Evolutionary conservation across 1,140 invertebrate species (phyloP).

Genomic region (Aphelenchoides fujianensis): DNA sequence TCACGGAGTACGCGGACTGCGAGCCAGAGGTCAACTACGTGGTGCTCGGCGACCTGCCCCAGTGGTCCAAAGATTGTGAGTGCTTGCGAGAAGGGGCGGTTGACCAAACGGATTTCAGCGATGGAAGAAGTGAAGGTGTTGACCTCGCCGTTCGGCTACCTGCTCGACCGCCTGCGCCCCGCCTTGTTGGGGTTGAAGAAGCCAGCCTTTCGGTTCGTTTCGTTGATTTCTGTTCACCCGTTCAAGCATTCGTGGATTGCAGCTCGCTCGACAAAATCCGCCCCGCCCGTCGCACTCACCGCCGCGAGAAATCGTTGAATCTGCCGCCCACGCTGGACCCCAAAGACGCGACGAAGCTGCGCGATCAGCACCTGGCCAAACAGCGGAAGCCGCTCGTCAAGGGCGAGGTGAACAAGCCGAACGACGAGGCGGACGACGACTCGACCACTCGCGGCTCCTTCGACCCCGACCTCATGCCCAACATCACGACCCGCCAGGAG

Average conservation of each 20-base stretch:
- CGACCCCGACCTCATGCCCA: constrained; percentile 10
- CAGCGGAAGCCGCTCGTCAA: not conserved
- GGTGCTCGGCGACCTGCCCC: constrained; percentile 37
- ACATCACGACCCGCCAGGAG: not conserved
- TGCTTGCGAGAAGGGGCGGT: not conserved
- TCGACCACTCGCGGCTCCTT: not conserved
- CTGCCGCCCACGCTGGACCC: constrained; percentile 8
- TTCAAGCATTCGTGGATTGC: not conserved
- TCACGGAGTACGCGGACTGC: constrained; percentile 29
- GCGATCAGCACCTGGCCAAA: not conserved
- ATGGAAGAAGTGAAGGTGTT: not conserved
- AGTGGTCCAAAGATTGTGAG: constrained; percentile 26
- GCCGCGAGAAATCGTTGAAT: not conserved
- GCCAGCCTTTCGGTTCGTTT: constrained; percentile 10
- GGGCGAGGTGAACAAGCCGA: not conserved
- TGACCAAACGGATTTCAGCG: not conserved
- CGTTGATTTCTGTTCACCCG: not conserved
- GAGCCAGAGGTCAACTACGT: constrained; percentile 41
- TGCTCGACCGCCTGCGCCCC: constrained; percentile 8
- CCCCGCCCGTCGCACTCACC: not conserved
- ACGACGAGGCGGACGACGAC: not conserved
- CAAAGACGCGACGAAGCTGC: not conserved
- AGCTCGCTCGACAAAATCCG: constrained; percentile 1
- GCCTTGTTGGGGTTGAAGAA: constrained; percentile 18
- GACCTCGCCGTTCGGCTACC: not conserved